A percentile compares a stretch with the other conserved stretches of the same genome.
Evolutionary conservation across 1,140 invertebrate species (phyloP).

Genomic region (Drosophila bocqueti): DNA sequence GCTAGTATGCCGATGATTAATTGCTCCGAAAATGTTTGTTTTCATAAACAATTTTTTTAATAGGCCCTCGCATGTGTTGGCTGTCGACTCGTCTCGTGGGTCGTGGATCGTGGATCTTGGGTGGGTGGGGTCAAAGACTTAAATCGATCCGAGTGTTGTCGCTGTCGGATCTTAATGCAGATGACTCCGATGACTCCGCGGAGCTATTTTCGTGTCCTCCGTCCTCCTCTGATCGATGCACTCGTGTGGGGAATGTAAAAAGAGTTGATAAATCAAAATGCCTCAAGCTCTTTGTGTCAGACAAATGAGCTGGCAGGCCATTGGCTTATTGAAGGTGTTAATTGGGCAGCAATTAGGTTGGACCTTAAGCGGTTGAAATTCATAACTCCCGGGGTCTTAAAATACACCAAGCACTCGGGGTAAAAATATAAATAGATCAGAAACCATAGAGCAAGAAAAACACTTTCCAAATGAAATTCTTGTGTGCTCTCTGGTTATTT

Average conservation of each 20-base stretch:
- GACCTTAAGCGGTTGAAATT: constrained; percentile 42
- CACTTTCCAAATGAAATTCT: constrained; percentile 47
- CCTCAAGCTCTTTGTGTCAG: constrained; percentile 35
- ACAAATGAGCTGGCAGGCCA: constrained; percentile 54
- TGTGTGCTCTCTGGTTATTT: constrained; percentile 14
- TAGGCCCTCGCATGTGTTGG: constrained; percentile 64
- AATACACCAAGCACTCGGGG: constrained; percentile 23
- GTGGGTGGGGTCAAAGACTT: constrained; percentile 79
- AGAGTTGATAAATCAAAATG: constrained; percentile 84
- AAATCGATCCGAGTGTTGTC: constrained; percentile 76
- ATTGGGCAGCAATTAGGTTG: constrained; percentile 60
- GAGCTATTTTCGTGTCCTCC: constrained; percentile 51
- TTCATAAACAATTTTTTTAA: constrained; percentile 84
- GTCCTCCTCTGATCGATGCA: constrained; percentile 58
- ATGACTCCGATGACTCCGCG: constrained; percentile 65
- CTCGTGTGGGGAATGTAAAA: constrained; percentile 77
- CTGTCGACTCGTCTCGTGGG: constrained; percentile 16
- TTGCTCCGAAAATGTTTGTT: constrained; percentile 78
- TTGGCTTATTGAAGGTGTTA: constrained; percentile 64
- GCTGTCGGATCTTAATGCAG: constrained; percentile 67
- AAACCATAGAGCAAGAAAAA: constrained; percentile 14
- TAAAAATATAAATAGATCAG: constrained; percentile 14
- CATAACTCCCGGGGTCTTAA: constrained; percentile 45
- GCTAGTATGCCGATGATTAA: constrained; percentile 69
- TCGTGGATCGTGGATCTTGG: constrained; percentile 9